Evolutionary conservation across 2,888 invertebrate genomes (phyloP).

Genomic region (Eristalis intricaria): DNA sequence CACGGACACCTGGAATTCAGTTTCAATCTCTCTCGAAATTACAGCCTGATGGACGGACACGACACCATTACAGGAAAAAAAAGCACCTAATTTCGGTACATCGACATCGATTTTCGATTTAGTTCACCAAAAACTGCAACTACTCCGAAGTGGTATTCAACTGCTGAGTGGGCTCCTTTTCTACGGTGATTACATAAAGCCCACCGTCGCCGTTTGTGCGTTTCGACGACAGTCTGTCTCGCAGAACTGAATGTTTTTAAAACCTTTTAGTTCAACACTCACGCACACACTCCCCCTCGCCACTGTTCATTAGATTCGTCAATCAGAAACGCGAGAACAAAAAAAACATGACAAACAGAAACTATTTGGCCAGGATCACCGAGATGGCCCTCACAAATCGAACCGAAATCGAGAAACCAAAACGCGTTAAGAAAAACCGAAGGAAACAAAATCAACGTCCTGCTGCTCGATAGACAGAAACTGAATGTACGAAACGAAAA

Average conservation of each 20-base stretch:
- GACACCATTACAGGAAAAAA: conserved; percentile 32
- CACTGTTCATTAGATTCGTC: not conserved
- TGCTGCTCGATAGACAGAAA: conserved; percentile 40
- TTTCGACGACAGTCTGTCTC: not conserved
- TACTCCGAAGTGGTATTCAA: conserved; percentile 49
- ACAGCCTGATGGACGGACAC: conserved; percentile 34
- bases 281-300: not conserved
- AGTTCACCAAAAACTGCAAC: conserved; percentile 10
- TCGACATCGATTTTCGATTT: conserved; percentile 63
- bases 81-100: conserved; percentile 21
- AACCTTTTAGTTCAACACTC: not conserved
- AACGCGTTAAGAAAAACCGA: not conserved
- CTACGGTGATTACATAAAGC: conserved; percentile 64
- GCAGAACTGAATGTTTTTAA: not conserved
- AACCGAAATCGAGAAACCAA: not conserved
- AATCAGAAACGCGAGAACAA: not conserved
- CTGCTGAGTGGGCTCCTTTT: conserved; percentile 24
- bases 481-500: conserved; percentile 47
- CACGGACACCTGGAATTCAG: not conserved
- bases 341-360: not conserved
- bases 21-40: not conserved
- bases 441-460: conserved; percentile 19
- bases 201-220: conserved; percentile 40
- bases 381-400: not conserved
- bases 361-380: not conserved